Evolutionary conservation across 1,140 invertebrate genomes (phyloP).

Genomic region (Pemphigus obesinymphae): DNA sequence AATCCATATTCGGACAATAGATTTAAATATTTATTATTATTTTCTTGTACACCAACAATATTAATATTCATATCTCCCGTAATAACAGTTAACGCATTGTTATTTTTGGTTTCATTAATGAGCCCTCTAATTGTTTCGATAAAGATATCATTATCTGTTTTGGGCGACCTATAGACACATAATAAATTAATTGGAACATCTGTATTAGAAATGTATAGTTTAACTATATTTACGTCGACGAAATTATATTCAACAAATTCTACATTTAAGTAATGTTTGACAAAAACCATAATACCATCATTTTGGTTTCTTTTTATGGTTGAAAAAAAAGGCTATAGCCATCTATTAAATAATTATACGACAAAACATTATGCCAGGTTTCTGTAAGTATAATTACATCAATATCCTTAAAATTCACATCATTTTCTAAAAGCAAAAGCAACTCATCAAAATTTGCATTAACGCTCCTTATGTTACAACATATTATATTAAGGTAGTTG

Average conservation of each 20-base stretch:
- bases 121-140: neutral
- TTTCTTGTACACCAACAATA: neutral
- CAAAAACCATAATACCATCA: too few relatives aligned
- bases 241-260: slow-evolving; percentile 2
- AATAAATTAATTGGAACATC: neutral
- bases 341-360: neutral
- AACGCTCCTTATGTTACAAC: too few relatives aligned
- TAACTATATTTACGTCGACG: neutral
- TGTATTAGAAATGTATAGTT: neutral
- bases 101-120: neutral
- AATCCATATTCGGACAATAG: neutral
- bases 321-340: neutral
- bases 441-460: too few relatives aligned
- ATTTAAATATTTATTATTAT: too few relatives aligned
- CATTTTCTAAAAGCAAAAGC: too few relatives aligned
- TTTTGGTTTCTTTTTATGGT: neutral
- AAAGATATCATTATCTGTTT: neutral
- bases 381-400: neutral
- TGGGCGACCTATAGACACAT: too few relatives aligned
- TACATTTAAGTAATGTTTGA: neutral
- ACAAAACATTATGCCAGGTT: neutral
- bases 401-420: neutral
- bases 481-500: too few relatives aligned
- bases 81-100: neutral
- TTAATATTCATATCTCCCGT: neutral